A percentile compares a stretch with the other conserved stretches of the same genome.
phyloP scores from a whole-genome alignment of 1,140 invertebrate genomes.

The Caenorhabditis tropicalis region DNA sequence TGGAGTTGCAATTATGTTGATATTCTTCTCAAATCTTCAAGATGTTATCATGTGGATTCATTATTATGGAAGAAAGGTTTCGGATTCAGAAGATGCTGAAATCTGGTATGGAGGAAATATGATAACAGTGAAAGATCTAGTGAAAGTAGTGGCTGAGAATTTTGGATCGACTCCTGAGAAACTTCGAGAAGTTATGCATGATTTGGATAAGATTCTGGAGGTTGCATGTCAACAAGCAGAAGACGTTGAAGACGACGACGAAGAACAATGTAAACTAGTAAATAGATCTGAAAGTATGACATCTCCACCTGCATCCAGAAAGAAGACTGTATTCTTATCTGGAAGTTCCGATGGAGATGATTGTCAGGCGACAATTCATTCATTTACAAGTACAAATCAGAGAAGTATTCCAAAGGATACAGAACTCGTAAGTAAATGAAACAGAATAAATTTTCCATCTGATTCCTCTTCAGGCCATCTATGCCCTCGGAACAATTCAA shows the following conservation, averaged over 20 bases:
- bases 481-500: not conserved
- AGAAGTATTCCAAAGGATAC: conserved; percentile 36
- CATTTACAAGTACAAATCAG: conserved; percentile 2
- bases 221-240: not conserved
- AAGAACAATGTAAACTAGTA: not conserved
- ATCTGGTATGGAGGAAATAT: conserved; percentile 54
- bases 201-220: conserved; percentile 24
- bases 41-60: not conserved
- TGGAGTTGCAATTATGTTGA: not conserved
- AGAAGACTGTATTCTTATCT: not conserved
- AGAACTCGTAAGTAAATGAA: not conserved
- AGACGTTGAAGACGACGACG: not conserved
- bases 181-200: not conserved
- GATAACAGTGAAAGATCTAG: conserved; percentile 49
- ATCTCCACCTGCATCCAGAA: not conserved
- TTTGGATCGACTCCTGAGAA: conserved; percentile 41
- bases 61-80: conserved; percentile 28
- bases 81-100: conserved; percentile 48
- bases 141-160: conserved; percentile 44
- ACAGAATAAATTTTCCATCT: not conserved
- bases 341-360: not conserved
- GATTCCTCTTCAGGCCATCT: not conserved
- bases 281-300: not conserved
- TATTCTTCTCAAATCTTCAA: not conserved
- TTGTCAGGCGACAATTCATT: not conserved